These are phyloP conservation scores for Caenorhabditis sp. DNA, from an alignment of 2,888 invertebrate species.

Conservation along the genomic window DNA sequence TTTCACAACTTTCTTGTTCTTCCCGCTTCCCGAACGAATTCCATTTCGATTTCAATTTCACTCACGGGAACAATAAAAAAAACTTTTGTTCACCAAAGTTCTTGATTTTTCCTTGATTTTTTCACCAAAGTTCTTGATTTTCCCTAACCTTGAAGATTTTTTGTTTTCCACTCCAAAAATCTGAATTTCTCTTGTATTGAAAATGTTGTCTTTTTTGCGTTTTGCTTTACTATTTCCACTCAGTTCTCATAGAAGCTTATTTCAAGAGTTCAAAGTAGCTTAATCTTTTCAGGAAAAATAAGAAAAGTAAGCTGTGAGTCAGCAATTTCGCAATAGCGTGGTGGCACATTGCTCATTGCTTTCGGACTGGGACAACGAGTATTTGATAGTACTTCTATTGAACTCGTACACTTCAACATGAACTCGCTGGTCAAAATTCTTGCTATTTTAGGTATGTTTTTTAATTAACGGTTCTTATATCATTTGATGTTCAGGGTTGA, in stretches of 20 bases:
- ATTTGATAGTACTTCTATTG: constrained; percentile 28
- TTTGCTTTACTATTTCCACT: background rate
- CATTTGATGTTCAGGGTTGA: constrained; percentile 26
- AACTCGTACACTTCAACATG: constrained; percentile 13
- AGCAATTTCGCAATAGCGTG: constrained; percentile 40
- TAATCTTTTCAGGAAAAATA: background rate
- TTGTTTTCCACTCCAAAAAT: background rate
- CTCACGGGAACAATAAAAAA: constrained; percentile 1
- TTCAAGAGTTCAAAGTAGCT: background rate
- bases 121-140: background rate
- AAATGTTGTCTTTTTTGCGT: background rate
- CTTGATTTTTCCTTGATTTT: background rate
- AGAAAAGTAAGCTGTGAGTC: constrained; percentile 26
- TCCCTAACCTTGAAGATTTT: too few species aligned
- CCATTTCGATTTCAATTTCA: constrained; percentile 27
- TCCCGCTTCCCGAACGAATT: constrained; percentile 29
- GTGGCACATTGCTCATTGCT: constrained; percentile 29
- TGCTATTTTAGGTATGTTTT: constrained; percentile 25
- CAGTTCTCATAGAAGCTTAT: too few species aligned
- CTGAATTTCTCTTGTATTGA: too few species aligned
- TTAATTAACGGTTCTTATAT: background rate
- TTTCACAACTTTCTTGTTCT: background rate
- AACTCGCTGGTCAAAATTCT: constrained; percentile 11
- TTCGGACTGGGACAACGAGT: constrained; percentile 29
- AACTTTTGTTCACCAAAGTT: background rate